These are phyloP conservation scores for Oceanites oceanicus DNA, from an alignment of 2,113 vertebrate species.

Conservation along the genomic window DNA sequence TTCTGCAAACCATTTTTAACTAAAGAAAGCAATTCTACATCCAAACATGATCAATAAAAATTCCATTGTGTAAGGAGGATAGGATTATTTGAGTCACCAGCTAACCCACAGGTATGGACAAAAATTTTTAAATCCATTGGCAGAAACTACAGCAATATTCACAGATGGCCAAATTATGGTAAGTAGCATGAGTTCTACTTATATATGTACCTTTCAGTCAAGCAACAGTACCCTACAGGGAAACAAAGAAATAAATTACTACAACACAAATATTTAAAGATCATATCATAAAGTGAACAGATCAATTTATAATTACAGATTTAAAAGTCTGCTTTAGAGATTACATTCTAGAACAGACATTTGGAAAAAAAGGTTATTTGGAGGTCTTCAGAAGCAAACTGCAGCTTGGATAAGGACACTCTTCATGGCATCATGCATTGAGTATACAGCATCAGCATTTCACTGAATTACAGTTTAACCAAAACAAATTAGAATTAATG, in stretches of 20 bases:
- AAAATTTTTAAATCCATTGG: slow-evolving; percentile 8
- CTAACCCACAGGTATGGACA: not conserved
- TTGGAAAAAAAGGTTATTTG: not conserved
- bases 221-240: not conserved
- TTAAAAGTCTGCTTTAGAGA: not conserved
- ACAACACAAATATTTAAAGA: not conserved
- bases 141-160: not conserved
- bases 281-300: not conserved
- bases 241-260: not conserved
- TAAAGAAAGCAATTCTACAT: not conserved
- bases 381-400: not conserved
- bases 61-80: not conserved
- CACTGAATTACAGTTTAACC: not conserved
- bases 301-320: not conserved
- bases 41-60: not conserved
- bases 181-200: not conserved
- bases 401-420: not conserved
- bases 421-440: not conserved
- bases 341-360: not conserved
- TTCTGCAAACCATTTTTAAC: not conserved
- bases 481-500: slow-evolving; percentile 2
- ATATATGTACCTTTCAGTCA: not conserved
- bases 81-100: not conserved
- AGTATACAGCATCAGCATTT: not conserved
- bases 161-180: not conserved